Base-by-base conservation (phyloP, 2,113 vertebrate species). In the Heliornis fulica region DNA sequence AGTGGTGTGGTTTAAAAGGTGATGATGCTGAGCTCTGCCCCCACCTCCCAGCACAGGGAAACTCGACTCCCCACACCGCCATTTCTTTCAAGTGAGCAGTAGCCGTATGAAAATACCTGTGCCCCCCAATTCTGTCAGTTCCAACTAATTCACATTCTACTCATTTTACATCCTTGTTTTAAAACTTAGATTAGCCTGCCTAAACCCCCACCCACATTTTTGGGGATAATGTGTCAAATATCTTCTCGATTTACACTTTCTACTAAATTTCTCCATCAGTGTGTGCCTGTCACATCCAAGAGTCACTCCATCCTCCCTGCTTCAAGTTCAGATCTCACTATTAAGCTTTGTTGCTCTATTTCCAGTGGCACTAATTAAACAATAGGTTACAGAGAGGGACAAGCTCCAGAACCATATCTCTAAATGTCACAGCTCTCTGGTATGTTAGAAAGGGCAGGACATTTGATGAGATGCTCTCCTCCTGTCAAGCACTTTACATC, bases 301-400 rank as follows among this genome's bases (percentile, higher is more conserved):
- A 79, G 26, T 36, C 69, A 61, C 26, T 78, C 59, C 65, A 70
- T 96, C 91, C 93, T 90, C 70, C 88, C 41, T n/a, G 31, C 57
- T 81, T 86, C 65, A 70, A 21, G 54, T 89, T 90, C 83, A 86
- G 79, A 91, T 59, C 61, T 43, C 29, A 10, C 34, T 9, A 31
- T 36, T 78, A 79, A 57, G 51, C 72, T 92, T 79, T 90, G 15
- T 41, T 48, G 46, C 83, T 92, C 11, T 83, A 68, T 70, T 94
- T 84, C 48, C 83, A 71, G 48, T 38, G 70, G 51, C 57, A 87
- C 70, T 93, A 93, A 97, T 85, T 95, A 85, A 96, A 87, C 79
- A 65, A 61, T 80, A 65, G 53, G 41, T 90, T 72, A 93, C 72
- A 8, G 82, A 95, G 68, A 93, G 74, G 51, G 43, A 50, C 71